Conservation (phyloP, 64 coral and sea anemone genomes). For the Actinia tenebrosa region DNA sequence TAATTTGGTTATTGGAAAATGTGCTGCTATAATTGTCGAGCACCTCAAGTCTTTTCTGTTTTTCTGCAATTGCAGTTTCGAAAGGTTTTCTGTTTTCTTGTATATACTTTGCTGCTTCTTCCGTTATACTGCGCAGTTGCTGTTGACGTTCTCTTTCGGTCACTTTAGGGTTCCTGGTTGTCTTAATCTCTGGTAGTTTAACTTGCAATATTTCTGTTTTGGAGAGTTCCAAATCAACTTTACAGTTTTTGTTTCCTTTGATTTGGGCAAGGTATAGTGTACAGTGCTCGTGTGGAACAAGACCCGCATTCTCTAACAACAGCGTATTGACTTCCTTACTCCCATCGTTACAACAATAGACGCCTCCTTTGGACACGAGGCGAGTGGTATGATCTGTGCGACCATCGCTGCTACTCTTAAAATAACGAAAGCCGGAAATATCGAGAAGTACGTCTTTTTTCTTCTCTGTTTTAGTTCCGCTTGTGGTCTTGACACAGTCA, state of each 20-base stretch:
- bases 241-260: constrained; percentile 3
- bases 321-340: constrained; percentile 17
- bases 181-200: background rate
- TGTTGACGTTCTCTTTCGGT: background rate
- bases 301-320: constrained; percentile 28
- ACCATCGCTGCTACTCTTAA: no score
- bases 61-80: constrained; percentile 16
- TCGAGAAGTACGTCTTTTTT: background rate
- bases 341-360: constrained; percentile 42
- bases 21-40: background rate
- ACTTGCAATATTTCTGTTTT: background rate
- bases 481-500: no score
- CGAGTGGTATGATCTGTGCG: no score
- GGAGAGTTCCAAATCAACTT: constrained; percentile 1
- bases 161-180: background rate
- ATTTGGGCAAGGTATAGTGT: background rate
- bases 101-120: constrained; percentile 13
- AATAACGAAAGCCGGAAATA: no score
- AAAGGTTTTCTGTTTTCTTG: constrained; percentile 31
- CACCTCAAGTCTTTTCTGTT: background rate
- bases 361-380: constrained; percentile 23
- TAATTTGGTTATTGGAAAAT: background rate
- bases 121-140: background rate
- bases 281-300: background rate
- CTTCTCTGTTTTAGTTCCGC: background rate